Percentiles rank a stretch among this genome's conserved stretches.
Evolutionary conservation across 2,797 vertebrate species (phyloP).

Genomic region (Dromococcyx pavoninus): DNA sequence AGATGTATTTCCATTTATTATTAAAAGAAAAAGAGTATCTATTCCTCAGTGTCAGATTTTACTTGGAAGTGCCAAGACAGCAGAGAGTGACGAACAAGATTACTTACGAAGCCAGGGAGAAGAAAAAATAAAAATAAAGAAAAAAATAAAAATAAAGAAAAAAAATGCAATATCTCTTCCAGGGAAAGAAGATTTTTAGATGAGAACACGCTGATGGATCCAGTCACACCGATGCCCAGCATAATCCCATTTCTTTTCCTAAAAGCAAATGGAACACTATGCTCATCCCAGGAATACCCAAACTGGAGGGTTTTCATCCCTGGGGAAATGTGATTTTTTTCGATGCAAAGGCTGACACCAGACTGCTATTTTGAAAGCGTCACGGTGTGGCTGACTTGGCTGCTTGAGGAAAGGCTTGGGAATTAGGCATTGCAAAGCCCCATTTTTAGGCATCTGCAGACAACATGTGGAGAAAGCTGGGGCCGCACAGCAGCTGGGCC

Average conservation of each 20-base stretch:
- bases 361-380: constrained; percentile 33
- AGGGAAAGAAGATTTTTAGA: constrained; percentile 1
- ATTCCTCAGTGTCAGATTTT: constrained; percentile 47
- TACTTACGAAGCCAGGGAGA: background rate
- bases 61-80: constrained; percentile 50
- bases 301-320: background rate
- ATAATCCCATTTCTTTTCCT: background rate
- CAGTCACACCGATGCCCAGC: background rate
- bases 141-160: background rate
- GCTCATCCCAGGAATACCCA: background rate
- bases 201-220: background rate
- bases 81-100: background rate
- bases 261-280: background rate
- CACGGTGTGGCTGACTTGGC: constrained; percentile 24
- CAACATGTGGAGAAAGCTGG: background rate
- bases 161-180: background rate
- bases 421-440: background rate
- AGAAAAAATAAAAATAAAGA: background rate
- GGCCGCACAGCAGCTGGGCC: background rate
- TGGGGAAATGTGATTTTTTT: background rate
- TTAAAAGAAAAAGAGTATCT: constrained; percentile 5
- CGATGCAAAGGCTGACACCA: accelerated
- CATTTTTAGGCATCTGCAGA: constrained; percentile 17
- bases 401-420: constrained; percentile 29
- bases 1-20: constrained; percentile 61